These are phyloP conservation scores for Nephrotoma guestfalica DNA, from an alignment of 2,888 invertebrate genomes.

Conservation along the genomic window DNA sequence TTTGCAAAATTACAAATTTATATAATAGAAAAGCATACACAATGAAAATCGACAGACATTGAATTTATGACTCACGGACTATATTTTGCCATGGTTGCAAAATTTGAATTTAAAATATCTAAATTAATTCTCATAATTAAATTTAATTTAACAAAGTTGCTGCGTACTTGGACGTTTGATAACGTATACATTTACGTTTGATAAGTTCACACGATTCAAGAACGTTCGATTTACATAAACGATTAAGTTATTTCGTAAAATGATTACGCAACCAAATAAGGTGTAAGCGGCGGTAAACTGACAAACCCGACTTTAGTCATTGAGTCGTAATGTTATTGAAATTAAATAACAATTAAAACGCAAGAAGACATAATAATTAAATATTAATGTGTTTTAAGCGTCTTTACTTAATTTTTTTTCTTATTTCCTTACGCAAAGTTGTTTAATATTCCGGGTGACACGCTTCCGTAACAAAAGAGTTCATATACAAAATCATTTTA, in stretches of 20 bases:
- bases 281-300: not conserved
- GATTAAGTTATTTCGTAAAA: not conserved
- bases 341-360: not conserved
- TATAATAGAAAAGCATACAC: not conserved
- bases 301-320: not conserved
- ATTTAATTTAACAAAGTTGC: not conserved
- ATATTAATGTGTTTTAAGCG: not conserved
- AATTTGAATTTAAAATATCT: not conserved
- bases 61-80: not conserved
- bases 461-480: not conserved
- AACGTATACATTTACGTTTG: not conserved
- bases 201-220: not conserved
- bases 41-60: not conserved
- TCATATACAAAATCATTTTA: not conserved
- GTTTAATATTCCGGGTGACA: not conserved
- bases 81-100: not conserved
- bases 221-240: not conserved
- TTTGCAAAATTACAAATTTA: not conserved
- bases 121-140: not conserved
- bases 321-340: not conserved
- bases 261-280: not conserved
- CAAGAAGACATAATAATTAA: not conserved
- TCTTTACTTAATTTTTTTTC: not conserved
- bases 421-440: not conserved
- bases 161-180: not conserved